Percentiles rank a stretch among this genome's conserved stretches.
Evolutionary conservation across 2,113 vertebrate species (phyloP).

Genomic region (Otis tarda): DNA sequence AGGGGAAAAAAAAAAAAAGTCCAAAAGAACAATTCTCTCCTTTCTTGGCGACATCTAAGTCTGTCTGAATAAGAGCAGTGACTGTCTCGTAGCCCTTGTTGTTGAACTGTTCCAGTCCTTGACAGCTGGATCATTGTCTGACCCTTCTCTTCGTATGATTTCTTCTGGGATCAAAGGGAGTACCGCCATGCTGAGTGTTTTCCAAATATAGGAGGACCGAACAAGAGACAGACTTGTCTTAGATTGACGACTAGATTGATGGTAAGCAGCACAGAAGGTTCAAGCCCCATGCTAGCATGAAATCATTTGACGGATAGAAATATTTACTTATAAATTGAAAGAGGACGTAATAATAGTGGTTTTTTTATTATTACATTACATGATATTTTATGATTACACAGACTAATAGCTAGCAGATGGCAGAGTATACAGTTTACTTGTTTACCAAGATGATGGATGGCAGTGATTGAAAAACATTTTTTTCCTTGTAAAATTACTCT

Average conservation of each 20-base stretch:
- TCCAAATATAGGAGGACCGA: neutral
- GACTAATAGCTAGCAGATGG: slow-evolving; percentile 63
- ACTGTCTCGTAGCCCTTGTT: neutral
- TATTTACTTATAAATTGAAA: slow-evolving; percentile 60
- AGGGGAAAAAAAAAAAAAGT: neutral
- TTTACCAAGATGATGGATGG: slow-evolving; percentile 46
- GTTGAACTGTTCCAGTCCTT: neutral
- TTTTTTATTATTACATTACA: slow-evolving; percentile 57
- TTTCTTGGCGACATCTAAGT: neutral
- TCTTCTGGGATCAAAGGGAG: slow-evolving; percentile 15
- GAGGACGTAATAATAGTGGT: slow-evolving; percentile 54
- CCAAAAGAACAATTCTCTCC: neutral
- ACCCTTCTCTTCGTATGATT: neutral
- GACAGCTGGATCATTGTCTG: neutral
- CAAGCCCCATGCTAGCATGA: slow-evolving; percentile 5
- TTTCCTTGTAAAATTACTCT: slow-evolving; percentile 25
- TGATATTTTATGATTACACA: slow-evolving; percentile 61
- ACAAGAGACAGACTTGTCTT: neutral
- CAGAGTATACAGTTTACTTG: slow-evolving; percentile 23
- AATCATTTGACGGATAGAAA: slow-evolving; percentile 49
- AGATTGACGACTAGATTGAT: neutral
- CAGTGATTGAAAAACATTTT: slow-evolving; percentile 41
- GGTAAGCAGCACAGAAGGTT: neutral
- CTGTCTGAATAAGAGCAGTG: neutral
- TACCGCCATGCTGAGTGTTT: neutral